phyloP scores from a whole-genome alignment of 2,113 vertebrate genomes.

The Sardina pilchardus region DNA sequence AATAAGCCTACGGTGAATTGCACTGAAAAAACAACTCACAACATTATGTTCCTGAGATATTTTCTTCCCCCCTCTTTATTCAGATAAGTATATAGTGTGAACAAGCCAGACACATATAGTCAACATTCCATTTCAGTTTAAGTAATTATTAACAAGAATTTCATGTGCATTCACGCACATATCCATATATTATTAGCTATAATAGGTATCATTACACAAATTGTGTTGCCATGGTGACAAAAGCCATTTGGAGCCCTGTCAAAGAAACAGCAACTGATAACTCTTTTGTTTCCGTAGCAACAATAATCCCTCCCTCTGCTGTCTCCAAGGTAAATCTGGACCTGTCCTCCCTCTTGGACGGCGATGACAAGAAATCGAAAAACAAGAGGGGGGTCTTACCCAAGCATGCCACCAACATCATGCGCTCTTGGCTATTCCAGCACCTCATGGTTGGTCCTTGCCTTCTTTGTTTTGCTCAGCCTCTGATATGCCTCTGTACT shows the following conservation, averaged over 20 bases:
- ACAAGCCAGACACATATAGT: neutral
- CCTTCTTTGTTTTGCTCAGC: neutral
- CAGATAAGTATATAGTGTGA: too few relatives aligned
- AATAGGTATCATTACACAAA: conserved; percentile 70
- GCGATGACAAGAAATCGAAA: conserved; percentile 98
- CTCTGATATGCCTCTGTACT: too few relatives aligned
- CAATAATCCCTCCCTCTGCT: conserved; percentile 62
- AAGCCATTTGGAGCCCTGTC: conserved; percentile 69
- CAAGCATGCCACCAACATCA: conserved; percentile 98
- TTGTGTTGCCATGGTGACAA: conserved; percentile 76
- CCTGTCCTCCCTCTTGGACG: conserved; percentile 91
- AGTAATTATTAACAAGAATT: neutral
- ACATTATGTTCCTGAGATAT: neutral
- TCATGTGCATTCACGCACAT: neutral
- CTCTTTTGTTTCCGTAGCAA: conserved; percentile 75
- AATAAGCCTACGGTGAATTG: neutral
- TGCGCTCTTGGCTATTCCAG: conserved; percentile 99
- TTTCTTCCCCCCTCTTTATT: neutral
- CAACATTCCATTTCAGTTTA: neutral
- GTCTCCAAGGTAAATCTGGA: conserved; percentile 90
- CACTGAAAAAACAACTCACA: neutral
- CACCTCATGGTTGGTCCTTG: conserved; percentile 84
- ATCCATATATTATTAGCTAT: conserved; percentile 40
- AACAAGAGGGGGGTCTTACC: conserved; percentile 96
- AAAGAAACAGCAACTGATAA: conserved; percentile 68